Conservation (phyloP, 2,113 vertebrate species). For the Camelus dromedarius region DNA sequence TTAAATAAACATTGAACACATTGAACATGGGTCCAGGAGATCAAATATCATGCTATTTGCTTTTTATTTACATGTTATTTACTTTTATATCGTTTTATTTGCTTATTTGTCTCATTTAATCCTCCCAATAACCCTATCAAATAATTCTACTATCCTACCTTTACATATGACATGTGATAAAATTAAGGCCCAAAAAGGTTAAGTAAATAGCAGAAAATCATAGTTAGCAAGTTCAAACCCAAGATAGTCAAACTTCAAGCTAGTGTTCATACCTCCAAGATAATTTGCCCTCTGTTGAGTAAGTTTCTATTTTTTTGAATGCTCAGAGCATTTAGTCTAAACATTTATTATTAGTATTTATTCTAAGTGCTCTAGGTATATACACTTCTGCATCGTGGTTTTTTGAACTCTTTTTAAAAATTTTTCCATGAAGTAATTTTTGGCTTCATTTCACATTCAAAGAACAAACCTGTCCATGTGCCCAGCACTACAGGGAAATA, state of each 20-base stretch:
- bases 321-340: background rate
- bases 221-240: background rate
- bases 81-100: too few species aligned
- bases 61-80: background rate
- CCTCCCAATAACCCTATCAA: background rate
- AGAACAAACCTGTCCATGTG: background rate
- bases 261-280: background rate
- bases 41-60: background rate
- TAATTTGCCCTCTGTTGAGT: background rate
- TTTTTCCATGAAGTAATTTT: background rate
- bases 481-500: background rate
- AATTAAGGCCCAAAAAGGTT: background rate
- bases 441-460: constrained; percentile 24
- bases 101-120: background rate
- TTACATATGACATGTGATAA: background rate
- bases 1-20: background rate
- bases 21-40: background rate
- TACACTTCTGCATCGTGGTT: background rate
- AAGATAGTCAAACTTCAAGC: background rate
- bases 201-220: background rate
- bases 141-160: background rate
- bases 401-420: background rate
- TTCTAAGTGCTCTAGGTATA: background rate
- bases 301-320: background rate
- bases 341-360: background rate